These are phyloP conservation scores for Eretmochelys imbricata DNA, from an alignment of 2,113 vertebrate species.

Conservation along the genomic window DNA sequence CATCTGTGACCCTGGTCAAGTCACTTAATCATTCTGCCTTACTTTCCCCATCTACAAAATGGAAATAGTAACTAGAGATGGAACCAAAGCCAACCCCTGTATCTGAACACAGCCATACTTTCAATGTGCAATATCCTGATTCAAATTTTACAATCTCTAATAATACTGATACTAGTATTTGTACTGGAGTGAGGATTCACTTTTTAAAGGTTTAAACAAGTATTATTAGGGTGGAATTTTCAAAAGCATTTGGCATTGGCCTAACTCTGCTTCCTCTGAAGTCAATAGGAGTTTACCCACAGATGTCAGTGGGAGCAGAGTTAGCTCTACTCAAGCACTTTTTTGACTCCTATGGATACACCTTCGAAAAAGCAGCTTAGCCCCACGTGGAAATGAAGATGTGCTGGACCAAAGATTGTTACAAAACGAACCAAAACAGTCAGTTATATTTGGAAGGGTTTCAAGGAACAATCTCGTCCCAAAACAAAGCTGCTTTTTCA, in stretches of 20 bases:
- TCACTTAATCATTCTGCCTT: background rate
- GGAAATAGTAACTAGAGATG: background rate
- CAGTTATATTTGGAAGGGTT: conserved; percentile 45
- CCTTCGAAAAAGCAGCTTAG: background rate
- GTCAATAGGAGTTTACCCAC: background rate
- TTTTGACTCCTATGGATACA: background rate
- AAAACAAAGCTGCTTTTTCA: conserved; percentile 48
- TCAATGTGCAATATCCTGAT: background rate
- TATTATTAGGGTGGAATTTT: background rate
- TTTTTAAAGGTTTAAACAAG: background rate
- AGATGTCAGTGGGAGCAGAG: background rate
- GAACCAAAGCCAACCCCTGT: background rate
- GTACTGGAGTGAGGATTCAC: background rate
- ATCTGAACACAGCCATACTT: background rate
- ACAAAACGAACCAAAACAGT: conserved; percentile 6
- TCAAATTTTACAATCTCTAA: background rate
- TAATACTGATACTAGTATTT: background rate
- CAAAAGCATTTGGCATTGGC: background rate
- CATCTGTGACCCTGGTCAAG: background rate
- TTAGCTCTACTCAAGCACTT: accelerated
- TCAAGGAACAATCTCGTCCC: conserved; percentile 49
- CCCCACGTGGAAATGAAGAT: background rate
- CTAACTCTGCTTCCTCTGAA: background rate
- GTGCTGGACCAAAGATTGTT: background rate
- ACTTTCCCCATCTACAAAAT: background rate